Conservation (phyloP, 2,797 vertebrate species). For the Acipenser transmontanus region DNA sequence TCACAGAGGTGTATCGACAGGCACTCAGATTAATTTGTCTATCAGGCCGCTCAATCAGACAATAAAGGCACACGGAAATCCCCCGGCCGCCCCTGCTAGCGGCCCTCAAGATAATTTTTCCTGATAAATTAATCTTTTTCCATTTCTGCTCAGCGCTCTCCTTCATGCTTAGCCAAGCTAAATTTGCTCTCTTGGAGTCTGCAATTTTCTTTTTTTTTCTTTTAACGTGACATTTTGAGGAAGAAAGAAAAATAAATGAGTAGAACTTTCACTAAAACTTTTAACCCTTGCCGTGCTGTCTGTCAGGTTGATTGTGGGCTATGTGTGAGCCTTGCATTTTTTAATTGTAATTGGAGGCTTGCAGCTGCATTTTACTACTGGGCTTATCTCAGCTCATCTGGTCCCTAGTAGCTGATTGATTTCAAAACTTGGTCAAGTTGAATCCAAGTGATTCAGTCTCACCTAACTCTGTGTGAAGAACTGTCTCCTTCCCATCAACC, state of each 20-base stretch:
- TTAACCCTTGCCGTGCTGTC: not conserved
- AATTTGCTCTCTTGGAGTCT: not conserved
- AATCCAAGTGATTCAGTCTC: too few relatives aligned
- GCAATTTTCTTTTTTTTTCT: slow-evolving; percentile 2
- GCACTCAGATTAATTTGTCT: not conserved
- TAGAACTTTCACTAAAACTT: not conserved
- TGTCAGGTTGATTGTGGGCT: too few relatives aligned
- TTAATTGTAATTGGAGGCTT: not conserved
- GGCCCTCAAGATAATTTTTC: slow-evolving; percentile 9
- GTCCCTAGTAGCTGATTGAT: too few relatives aligned
- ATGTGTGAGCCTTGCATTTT: too few relatives aligned
- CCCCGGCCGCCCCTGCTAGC: not conserved
- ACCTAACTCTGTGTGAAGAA: too few relatives aligned
- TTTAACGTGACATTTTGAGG: not conserved
- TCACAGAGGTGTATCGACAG: not conserved
- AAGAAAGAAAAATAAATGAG: not conserved
- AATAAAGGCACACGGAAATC: not conserved
- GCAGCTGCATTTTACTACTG: not conserved
- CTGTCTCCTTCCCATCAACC: too few relatives aligned
- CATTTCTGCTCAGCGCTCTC: not conserved
- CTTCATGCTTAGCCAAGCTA: not conserved
- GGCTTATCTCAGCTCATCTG: too few relatives aligned
- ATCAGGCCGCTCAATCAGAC: not conserved
- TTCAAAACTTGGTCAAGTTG: too few relatives aligned
- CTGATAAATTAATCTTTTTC: slow-evolving; percentile 7